Conservation (phyloP, 2,797 vertebrate genomes). For the Cryptoblepharus egeriae region DNA sequence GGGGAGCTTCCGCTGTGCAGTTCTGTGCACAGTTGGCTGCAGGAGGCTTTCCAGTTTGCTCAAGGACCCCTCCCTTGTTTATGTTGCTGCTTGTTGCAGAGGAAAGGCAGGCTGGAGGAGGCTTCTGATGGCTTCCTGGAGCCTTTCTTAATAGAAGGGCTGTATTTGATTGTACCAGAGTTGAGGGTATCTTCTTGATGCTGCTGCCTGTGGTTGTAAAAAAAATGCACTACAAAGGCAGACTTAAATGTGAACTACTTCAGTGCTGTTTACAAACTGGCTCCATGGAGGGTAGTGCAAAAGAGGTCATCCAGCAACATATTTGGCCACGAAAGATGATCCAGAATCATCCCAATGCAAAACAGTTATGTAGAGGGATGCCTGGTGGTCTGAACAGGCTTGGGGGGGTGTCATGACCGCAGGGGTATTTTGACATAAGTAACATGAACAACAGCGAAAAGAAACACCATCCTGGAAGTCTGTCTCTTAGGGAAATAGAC, state of each 20-base stretch:
- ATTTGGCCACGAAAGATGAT: background rate
- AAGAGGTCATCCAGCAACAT: background rate
- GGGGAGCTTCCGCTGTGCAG: background rate
- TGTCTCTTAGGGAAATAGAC: background rate
- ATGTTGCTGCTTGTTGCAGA: background rate
- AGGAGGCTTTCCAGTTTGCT: background rate
- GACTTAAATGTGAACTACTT: background rate
- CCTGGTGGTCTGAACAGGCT: background rate
- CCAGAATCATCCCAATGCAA: background rate
- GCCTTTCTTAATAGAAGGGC: background rate
- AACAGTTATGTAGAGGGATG: background rate
- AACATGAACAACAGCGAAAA: background rate
- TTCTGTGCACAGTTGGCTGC: background rate
- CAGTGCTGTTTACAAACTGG: background rate
- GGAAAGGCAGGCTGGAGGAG: background rate
- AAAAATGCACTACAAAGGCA: background rate
- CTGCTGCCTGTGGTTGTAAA: background rate
- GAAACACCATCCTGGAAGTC: too few species aligned
- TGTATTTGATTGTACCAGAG: too few species aligned
- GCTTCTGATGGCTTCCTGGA: background rate
- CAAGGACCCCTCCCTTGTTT: too few species aligned
- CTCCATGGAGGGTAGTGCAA: conserved; percentile 21
- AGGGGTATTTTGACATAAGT: background rate
- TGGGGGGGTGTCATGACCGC: too few species aligned
- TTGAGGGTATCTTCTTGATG: background rate